Evolutionary conservation across 2,113 vertebrate genomes (phyloP).

Genomic region (Pollachius pollachius): DNA sequence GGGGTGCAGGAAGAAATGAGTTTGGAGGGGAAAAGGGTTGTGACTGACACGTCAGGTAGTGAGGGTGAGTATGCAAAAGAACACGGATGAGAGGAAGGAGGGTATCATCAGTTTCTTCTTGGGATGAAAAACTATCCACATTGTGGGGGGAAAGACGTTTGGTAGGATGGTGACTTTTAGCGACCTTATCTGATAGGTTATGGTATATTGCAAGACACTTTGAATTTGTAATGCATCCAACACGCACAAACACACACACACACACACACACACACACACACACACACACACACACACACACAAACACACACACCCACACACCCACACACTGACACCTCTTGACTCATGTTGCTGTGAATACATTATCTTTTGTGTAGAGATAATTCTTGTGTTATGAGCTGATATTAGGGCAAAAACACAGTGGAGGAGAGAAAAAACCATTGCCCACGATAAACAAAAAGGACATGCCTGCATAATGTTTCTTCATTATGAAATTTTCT

Average conservation of each 20-base stretch:
- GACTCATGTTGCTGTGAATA: not conserved
- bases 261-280: not conserved
- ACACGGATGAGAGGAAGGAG: not conserved
- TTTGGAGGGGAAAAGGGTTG: not conserved
- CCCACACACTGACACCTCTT: too few relatives aligned
- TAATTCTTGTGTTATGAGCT: too few relatives aligned
- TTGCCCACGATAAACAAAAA: conserved; percentile 17
- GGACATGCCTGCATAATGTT: conserved; percentile 30
- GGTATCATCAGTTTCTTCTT: not conserved
- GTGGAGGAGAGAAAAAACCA: conserved; percentile 42
- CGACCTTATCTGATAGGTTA: not conserved
- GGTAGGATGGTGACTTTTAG: not conserved
- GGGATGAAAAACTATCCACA: not conserved
- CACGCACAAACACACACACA: not conserved
- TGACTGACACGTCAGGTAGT: not conserved
- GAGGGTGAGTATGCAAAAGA: not conserved
- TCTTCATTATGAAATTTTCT: conserved; percentile 31
- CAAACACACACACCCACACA: not conserved
- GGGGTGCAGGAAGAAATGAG: not conserved
- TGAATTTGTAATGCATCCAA: not conserved
- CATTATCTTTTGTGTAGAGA: too few relatives aligned
- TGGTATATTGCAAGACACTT: too few relatives aligned
- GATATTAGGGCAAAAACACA: conserved; percentile 18
- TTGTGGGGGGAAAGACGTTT: not conserved
- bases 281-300: not conserved